Conservation (phyloP, 1,140 invertebrate species). For the Bradysia coprophila region DNA sequence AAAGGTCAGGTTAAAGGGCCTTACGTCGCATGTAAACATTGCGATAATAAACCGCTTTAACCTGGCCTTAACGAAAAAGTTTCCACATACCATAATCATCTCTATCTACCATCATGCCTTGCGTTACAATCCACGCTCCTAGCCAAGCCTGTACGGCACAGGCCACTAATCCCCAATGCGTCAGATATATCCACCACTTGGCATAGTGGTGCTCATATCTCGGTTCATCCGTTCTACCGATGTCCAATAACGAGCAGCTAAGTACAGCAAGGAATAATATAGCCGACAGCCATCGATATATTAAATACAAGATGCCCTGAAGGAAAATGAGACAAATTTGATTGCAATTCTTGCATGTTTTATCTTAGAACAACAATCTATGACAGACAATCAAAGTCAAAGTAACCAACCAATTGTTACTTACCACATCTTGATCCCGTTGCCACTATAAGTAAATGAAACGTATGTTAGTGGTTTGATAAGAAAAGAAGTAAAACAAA, state of each 20-base stretch:
- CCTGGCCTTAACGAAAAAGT: too few species aligned
- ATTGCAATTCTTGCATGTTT: too few species aligned
- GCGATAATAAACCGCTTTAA: too few species aligned
- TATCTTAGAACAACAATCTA: too few species aligned
- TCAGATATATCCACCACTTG: constrained; percentile 38
- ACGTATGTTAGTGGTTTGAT: too few species aligned
- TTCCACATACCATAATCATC: constrained; percentile 12
- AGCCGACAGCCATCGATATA: constrained; percentile 35
- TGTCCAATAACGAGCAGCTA: constrained; percentile 31
- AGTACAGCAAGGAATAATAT: constrained; percentile 28
- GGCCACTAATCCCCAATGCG: constrained; percentile 39
- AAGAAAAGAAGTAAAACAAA: too few species aligned
- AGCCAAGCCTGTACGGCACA: constrained; percentile 27
- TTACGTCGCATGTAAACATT: too few species aligned
- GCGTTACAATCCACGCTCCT: constrained; percentile 20
- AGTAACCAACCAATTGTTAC: too few species aligned
- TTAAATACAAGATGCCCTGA: constrained; percentile 28
- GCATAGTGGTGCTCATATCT: constrained; percentile 22
- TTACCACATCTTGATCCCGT: constrained; percentile 12
- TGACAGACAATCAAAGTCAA: too few species aligned
- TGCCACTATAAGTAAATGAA: constrained; percentile 23
- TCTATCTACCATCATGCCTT: constrained; percentile 25
- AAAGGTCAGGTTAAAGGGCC: too few species aligned
- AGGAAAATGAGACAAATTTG: too few species aligned
- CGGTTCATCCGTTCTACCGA: constrained; percentile 20